Percentiles rank a stretch among this genome's conserved stretches.
These are phyloP conservation scores for Rhopalosiphum nymphaeae DNA, from an alignment of 2,888 invertebrate species.

Conservation along the genomic window DNA sequence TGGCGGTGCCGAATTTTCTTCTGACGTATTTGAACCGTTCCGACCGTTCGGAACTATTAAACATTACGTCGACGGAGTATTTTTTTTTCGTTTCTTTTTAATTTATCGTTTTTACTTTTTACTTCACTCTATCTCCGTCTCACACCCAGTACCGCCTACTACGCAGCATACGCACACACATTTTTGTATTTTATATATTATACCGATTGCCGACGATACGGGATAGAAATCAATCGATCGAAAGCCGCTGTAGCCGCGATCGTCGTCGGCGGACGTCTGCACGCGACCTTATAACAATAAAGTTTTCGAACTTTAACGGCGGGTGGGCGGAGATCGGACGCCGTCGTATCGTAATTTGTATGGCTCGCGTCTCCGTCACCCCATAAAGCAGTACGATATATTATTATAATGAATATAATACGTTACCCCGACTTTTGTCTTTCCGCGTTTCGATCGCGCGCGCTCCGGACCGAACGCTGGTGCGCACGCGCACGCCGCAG, in stretches of 20 bases:
- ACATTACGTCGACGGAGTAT: slow-evolving; percentile 42
- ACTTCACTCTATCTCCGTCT: neutral
- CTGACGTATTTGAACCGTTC: slow-evolving; percentile 36
- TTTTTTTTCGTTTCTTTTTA: slow-evolving; percentile 14
- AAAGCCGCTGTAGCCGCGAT: neutral
- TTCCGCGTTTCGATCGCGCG: neutral
- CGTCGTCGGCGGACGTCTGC: neutral
- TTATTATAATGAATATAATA: too few relatives aligned
- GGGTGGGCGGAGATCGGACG: neutral
- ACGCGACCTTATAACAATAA: neutral
- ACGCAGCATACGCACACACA: neutral
- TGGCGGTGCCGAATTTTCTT: slow-evolving; percentile 24
- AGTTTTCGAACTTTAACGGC: neutral
- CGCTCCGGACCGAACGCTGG: neutral
- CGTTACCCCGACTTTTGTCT: neutral
- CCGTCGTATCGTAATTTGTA: neutral
- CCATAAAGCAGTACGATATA: neutral
- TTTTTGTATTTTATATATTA: neutral
- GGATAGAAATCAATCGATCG: slow-evolving; percentile 7
- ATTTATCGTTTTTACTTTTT: neutral
- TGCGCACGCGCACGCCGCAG: neutral
- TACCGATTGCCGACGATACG: neutral
- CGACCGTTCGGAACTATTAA: slow-evolving; percentile 4
- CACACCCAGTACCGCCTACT: neutral
- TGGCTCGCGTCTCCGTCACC: neutral